Conservation (phyloP, 2,888 invertebrate species). For the Unio pictorum region DNA sequence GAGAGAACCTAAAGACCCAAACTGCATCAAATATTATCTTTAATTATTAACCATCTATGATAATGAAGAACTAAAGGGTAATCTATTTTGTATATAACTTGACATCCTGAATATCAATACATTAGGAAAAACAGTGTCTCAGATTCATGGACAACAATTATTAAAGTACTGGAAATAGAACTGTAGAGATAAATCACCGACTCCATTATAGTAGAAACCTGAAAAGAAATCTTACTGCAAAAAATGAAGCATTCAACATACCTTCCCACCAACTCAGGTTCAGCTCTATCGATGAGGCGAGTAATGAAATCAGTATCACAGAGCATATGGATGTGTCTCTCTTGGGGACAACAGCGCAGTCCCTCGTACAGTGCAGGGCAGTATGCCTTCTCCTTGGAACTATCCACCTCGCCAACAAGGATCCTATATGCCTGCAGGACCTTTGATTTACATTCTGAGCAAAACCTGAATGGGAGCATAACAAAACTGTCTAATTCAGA, state of each 20-base stretch:
- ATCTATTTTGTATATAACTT: no score
- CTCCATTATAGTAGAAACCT: neutral
- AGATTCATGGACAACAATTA: neutral
- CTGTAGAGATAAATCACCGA: neutral
- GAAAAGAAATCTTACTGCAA: neutral
- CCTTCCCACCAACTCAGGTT: conserved; percentile 91
- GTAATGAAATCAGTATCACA: conserved; percentile 91
- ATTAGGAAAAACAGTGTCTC: no score
- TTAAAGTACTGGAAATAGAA: neutral
- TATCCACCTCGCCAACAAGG: conserved; percentile 81
- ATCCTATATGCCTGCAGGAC: conserved; percentile 89
- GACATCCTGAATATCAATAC: no score
- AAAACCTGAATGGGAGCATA: conserved; percentile 77
- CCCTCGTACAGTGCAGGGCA: conserved; percentile 89
- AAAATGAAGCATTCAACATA: conserved; percentile 60
- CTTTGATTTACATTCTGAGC: conserved; percentile 93
- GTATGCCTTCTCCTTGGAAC: conserved; percentile 90
- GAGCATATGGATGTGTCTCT: conserved; percentile 90
- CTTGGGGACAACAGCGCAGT: conserved; percentile 82
- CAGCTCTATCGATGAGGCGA: conserved; percentile 88
- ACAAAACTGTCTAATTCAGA: neutral
- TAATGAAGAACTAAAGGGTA: neutral
- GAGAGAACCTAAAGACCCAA: neutral
- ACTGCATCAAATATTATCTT: neutral
- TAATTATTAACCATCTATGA: conserved; percentile 13